phyloP scores from a whole-genome alignment of 2,888 invertebrate species.

The Drosophila limbata region DNA sequence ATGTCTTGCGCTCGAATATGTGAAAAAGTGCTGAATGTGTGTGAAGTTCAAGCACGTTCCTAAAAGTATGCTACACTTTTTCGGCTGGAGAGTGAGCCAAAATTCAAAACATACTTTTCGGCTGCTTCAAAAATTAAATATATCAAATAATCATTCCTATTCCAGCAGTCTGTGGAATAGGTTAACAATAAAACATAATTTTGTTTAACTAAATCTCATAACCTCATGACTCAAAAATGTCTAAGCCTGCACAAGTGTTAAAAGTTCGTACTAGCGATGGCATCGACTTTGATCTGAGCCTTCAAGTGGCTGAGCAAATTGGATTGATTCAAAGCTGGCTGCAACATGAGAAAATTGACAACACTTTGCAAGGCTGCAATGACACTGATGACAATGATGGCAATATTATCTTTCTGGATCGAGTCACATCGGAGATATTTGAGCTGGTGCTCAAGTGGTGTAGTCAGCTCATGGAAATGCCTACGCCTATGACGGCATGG shows the following conservation, averaged over 20 bases:
- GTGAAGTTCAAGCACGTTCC: slow-evolving; percentile 15
- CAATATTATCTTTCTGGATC: slow-evolving; percentile 26
- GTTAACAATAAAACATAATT: background rate
- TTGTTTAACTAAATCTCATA: background rate
- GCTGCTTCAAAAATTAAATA: slow-evolving; percentile 3
- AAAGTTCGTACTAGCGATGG: slow-evolving; percentile 51
- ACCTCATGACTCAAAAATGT: slow-evolving; percentile 13
- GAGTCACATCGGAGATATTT: slow-evolving; percentile 26
- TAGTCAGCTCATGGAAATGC: background rate
- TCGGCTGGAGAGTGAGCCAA: fast-evolving
- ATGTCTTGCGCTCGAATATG: slow-evolving; percentile 20
- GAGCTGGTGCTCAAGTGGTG: slow-evolving; percentile 44
- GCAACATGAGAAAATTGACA: slow-evolving; percentile 10
- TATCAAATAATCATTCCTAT: background rate
- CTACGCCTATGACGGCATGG: background rate
- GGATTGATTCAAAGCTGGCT: slow-evolving; percentile 35
- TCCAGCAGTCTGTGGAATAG: slow-evolving; percentile 7
- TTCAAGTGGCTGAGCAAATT: slow-evolving; percentile 37
- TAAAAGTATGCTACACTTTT: slow-evolving; percentile 30
- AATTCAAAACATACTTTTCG: slow-evolving; percentile 41
- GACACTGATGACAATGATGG: slow-evolving; percentile 3
- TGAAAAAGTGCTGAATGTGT: slow-evolving; percentile 8
- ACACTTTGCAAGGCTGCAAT: background rate
- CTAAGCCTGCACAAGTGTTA: background rate
- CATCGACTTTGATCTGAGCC: slow-evolving; percentile 21